Evolutionary conservation across 2,113 vertebrate species (phyloP).

Genomic region (Condylura cristata): DNA sequence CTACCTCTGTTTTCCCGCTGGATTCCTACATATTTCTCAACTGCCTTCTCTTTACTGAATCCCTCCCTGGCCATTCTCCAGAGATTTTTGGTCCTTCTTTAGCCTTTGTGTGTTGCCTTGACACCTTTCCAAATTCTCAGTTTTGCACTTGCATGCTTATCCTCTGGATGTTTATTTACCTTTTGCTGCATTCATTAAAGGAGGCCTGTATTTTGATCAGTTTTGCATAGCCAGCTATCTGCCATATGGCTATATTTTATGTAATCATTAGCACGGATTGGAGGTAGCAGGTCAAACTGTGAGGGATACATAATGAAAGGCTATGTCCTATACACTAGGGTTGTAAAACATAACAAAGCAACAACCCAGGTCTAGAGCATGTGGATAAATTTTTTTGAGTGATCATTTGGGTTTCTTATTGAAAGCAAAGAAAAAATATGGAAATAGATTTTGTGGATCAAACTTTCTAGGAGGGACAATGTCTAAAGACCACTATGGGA

Average conservation of each 20-base stretch:
- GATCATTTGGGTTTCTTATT: slow-evolving; percentile 30
- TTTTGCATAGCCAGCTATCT: background rate
- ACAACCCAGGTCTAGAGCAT: background rate
- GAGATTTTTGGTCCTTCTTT: background rate
- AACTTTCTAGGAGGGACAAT: background rate
- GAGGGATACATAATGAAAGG: background rate
- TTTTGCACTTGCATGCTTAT: background rate
- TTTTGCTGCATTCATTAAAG: background rate
- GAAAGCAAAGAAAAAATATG: slow-evolving; percentile 15
- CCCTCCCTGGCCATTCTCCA: background rate
- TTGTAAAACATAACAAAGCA: background rate
- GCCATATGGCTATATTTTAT: background rate
- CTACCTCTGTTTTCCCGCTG: background rate
- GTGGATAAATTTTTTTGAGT: background rate
- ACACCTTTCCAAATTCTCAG: slow-evolving; percentile 1
- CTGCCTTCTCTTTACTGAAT: background rate
- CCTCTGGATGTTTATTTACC: background rate
- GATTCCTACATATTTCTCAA: background rate
- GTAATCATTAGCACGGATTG: background rate
- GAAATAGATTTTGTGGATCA: background rate
- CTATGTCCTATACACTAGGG: background rate
- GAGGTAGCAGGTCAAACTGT: background rate
- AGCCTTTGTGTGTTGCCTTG: background rate
- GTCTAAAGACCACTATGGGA: background rate
- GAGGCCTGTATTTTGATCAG: background rate